These are phyloP conservation scores for Chaetura pelagica DNA, from an alignment of 2,113 vertebrate species.

Conservation along the genomic window DNA sequence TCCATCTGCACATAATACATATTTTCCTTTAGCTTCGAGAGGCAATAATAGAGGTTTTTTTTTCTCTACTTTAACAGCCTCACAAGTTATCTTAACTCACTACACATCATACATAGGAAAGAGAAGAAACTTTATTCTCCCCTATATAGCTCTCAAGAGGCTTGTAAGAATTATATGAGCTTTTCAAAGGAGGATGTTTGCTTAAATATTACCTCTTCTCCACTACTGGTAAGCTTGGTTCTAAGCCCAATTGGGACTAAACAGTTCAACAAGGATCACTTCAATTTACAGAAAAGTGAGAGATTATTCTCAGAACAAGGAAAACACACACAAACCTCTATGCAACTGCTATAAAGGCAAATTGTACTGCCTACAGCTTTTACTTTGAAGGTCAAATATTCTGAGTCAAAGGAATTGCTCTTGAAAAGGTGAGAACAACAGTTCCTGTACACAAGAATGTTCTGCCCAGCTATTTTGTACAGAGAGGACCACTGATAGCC, in stretches of 20 bases:
- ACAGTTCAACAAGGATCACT: background rate
- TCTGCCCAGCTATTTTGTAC: slow-evolving; percentile 56
- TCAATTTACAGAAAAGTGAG: background rate
- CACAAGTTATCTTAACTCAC: too few species aligned
- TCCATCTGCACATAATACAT: background rate
- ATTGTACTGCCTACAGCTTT: slow-evolving; percentile 45
- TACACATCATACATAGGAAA: background rate
- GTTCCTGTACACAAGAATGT: slow-evolving; percentile 11
- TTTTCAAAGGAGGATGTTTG: background rate
- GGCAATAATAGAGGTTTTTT: background rate
- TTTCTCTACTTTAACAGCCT: too few species aligned
- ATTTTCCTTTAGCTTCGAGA: background rate
- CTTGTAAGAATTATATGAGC: background rate
- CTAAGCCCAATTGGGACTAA: background rate
- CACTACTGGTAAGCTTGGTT: background rate
- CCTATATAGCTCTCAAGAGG: background rate
- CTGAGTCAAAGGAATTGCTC: slow-evolving; percentile 30
- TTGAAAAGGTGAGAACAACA: slow-evolving; percentile 59
- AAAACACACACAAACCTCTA: background rate
- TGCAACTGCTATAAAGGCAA: background rate
- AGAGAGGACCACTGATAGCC: slow-evolving; percentile 46
- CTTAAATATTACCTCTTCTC: background rate
- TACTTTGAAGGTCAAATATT: slow-evolving; percentile 64
- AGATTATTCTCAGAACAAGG: slow-evolving; percentile 12
- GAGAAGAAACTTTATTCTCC: background rate